Evolutionary conservation across 1,140 invertebrate species (phyloP), one percentile per base, ranked within the genome.

Genomic region (Macrocentrus cingulum): DNA sequence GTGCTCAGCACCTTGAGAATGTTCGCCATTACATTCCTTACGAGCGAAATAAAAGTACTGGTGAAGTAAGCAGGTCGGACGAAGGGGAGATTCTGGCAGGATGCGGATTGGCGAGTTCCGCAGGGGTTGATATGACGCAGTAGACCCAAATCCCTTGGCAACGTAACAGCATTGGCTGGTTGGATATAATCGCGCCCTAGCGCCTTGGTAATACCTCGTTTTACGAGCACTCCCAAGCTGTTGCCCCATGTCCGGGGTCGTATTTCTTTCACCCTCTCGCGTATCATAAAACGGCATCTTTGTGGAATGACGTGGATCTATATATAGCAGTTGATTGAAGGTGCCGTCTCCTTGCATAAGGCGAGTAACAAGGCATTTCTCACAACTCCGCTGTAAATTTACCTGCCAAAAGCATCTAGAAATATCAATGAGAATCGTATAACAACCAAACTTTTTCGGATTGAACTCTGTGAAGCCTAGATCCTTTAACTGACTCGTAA

Each of bases 21-120:
- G 60, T 56, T 61, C 66, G 69, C 70, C 70, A 72, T 72, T 69
- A 70, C 60, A 15, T 55, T 62, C 42, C 29, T 57, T 52, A 61
- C 34, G 55, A 57, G 29, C 9, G 6, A 20, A 19, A 32, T 44
- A 15, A 46, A 46, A 58, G 48, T 59, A 29, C 46, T 44, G 20
- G 25, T 42, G 50, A 32, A 32, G 37, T 54, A 61, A 61, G 36
- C 22, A 51, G 32, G 53, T 16, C 32, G 32, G 25, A 25, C 9
- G 25, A 29, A 29, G 25, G 25, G 25, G 25, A 29, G 25, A 4
- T 5, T 5, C 25, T 29, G 25, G 25, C 4, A 9, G 25, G 4
- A 5, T 23, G 32, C 34, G 22, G 32, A 58, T 56, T 59, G 52
- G 56, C 32, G 15, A 20, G 45, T 41, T 50, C 32, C 7, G 22